phyloP scores from a whole-genome alignment of 2,797 vertebrate genomes.

The Protosalanx chinensis region DNA sequence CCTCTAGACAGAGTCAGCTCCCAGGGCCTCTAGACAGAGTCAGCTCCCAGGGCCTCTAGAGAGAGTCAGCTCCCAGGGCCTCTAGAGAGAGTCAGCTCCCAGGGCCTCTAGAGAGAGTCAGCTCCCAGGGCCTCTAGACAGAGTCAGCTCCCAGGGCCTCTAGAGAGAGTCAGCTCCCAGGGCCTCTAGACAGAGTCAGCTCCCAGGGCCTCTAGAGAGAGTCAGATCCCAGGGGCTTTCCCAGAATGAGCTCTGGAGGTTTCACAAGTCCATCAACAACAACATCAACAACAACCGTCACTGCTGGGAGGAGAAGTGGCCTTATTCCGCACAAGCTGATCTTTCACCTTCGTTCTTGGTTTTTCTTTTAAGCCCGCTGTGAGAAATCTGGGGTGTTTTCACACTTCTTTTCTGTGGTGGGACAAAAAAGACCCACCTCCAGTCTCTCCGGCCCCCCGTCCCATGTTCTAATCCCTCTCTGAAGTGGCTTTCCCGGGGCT shows the following conservation, averaged over 20 bases:
- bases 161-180: slow-evolving; percentile 49
- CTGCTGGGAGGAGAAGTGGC: slow-evolving; percentile 50
- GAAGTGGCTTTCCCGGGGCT: slow-evolving; percentile 66
- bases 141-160: slow-evolving; percentile 55
- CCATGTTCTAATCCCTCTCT: slow-evolving; percentile 60
- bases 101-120: slow-evolving; percentile 52
- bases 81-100: slow-evolving; percentile 55
- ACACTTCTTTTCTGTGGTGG: slow-evolving; percentile 50
- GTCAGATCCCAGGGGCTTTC: slow-evolving; percentile 69
- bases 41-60: slow-evolving; percentile 46
- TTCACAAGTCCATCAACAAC: slow-evolving; percentile 74
- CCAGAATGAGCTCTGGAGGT: slow-evolving; percentile 65
- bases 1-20: slow-evolving; percentile 54
- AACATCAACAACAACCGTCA: slow-evolving; percentile 61
- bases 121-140: slow-evolving; percentile 48
- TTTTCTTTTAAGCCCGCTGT: slow-evolving; percentile 53
- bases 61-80: slow-evolving; percentile 61
- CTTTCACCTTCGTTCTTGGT: slow-evolving; percentile 46
- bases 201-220: slow-evolving; percentile 25
- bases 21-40: slow-evolving; percentile 50
- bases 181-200: too few species aligned
- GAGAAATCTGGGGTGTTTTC: slow-evolving; percentile 62
- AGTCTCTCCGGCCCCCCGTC: slow-evolving; percentile 53
- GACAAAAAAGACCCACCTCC: slow-evolving; percentile 66
- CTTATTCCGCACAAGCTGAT: slow-evolving; percentile 56